Percentiles rank a stretch among this genome's conserved stretches.
Conservation (phyloP, 2,113 vertebrate genomes). For the Tupaia tana region DNA sequence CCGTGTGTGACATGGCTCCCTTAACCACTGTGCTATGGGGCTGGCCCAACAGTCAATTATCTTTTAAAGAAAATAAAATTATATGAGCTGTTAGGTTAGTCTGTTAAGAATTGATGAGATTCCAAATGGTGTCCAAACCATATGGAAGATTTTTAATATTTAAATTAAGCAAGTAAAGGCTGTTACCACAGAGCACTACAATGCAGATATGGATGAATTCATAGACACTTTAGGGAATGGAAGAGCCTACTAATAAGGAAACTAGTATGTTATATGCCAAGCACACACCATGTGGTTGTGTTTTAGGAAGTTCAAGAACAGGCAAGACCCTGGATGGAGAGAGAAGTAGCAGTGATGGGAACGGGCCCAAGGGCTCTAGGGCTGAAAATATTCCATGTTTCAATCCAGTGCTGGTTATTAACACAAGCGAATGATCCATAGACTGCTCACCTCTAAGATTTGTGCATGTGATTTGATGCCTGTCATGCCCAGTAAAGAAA, state of each 20-base stretch:
- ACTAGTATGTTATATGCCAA: too few relatives aligned
- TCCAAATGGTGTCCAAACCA: not conserved
- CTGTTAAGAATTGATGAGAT: not conserved
- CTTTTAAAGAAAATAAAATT: not conserved
- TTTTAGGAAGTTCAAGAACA: not conserved
- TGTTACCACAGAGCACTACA: not conserved
- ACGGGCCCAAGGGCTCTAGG: too few relatives aligned
- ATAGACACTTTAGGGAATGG: too few relatives aligned
- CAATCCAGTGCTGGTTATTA: not conserved
- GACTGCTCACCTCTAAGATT: fast-evolving
- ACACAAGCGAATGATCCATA: not conserved
- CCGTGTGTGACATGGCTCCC: too few relatives aligned
- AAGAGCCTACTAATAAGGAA: too few relatives aligned
- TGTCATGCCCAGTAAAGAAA: fast-evolving
- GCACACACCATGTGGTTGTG: fast-evolving
- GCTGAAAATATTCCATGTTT: too few relatives aligned
- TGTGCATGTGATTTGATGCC: fast-evolving
- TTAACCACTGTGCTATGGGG: too few relatives aligned
- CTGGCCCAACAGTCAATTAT: not conserved
- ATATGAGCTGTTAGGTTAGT: fast-evolving
- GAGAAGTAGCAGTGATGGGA: fast-evolving
- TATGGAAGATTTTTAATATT: not conserved
- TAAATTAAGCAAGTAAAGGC: not conserved
- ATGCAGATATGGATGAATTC: fast-evolving
- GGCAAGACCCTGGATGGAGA: fast-evolving